Conservation (phyloP, 2,113 vertebrate genomes). For the Mormyrus lacerda region DNA sequence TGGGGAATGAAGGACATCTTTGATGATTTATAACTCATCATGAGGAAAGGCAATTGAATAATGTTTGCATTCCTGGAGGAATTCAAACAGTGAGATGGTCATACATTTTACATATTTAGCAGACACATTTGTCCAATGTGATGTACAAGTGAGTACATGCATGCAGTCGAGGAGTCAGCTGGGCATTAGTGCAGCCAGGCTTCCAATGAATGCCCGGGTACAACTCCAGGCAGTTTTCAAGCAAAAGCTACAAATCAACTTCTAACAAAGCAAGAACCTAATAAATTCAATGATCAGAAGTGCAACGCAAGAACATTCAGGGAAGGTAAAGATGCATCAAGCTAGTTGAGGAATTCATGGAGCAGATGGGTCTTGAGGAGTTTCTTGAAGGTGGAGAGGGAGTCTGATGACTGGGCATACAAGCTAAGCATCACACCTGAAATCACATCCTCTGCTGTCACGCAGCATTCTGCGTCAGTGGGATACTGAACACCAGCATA, state of each 20-base stretch:
- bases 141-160: background rate
- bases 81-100: background rate
- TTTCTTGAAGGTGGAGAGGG: background rate
- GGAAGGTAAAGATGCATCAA: background rate
- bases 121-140: background rate
- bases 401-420: background rate
- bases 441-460: background rate
- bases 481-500: background rate
- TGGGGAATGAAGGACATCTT: background rate
- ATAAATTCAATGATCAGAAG: background rate
- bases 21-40: background rate
- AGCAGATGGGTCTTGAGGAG: background rate
- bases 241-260: background rate
- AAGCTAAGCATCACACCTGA: background rate
- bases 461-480: background rate
- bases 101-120: background rate
- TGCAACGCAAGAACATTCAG: background rate
- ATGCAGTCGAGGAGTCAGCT: background rate
- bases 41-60: background rate
- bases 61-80: background rate
- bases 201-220: background rate
- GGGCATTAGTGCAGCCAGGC: background rate
- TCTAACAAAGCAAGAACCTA: background rate
- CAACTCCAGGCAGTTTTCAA: background rate
- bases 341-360: background rate